Conservation (phyloP, 2,797 vertebrate species). For the Sebastes iracundus region DNA sequence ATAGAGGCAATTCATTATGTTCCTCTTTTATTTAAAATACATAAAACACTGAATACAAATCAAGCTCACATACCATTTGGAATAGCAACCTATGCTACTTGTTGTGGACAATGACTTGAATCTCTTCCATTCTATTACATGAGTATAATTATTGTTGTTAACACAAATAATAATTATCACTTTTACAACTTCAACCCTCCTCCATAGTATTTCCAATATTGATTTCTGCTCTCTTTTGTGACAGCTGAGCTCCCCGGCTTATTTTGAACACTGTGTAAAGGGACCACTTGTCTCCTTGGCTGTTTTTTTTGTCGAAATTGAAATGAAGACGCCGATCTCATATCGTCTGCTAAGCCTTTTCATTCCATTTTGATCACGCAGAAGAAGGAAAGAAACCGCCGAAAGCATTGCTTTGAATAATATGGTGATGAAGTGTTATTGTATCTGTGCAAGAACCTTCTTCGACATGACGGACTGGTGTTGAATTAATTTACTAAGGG, state of each 20-base stretch:
- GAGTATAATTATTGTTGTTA: neutral
- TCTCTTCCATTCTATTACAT: neutral
- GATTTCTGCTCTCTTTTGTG: neutral
- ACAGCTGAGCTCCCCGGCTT: neutral
- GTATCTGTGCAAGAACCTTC: conserved; percentile 11
- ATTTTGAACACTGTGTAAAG: conserved; percentile 13
- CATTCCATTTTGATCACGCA: conserved; percentile 40
- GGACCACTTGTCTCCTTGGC: conserved; percentile 1
- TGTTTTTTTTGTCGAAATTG: conserved; percentile 18
- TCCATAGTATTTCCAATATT: neutral
- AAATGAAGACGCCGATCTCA: conserved; percentile 19
- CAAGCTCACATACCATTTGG: neutral
- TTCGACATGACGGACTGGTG: conserved; percentile 11
- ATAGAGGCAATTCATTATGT: neutral
- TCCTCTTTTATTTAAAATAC: neutral
- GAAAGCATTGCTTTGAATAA: conserved; percentile 20
- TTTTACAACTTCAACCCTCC: neutral
- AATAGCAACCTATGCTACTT: neutral
- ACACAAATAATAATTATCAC: neutral
- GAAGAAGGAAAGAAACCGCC: conserved; percentile 2
- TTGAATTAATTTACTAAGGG: conserved; percentile 25
- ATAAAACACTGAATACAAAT: neutral
- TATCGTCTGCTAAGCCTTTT: conserved; percentile 29
- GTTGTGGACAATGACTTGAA: neutral
- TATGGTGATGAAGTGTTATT: conserved; percentile 10